Base-by-base conservation (phyloP, 2,888 invertebrate species). In the Clistopyga incitator region DNA sequence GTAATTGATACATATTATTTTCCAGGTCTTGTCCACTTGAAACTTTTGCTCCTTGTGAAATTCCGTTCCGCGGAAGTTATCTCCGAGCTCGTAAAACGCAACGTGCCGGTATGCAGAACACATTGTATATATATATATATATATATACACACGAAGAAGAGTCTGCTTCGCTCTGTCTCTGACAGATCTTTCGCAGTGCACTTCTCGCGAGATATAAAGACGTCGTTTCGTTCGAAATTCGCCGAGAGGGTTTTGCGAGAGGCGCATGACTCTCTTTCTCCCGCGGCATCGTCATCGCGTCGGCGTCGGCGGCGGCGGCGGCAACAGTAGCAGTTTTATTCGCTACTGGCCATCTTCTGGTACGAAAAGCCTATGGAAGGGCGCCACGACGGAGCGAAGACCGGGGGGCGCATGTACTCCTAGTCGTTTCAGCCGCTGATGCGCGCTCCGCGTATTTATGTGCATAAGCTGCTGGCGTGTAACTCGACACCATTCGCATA, bases 391-490 rank as follows among this genome's bases (percentile, higher is more conserved):
- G 64, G 15, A 72, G 74, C 20, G 47, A 54, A 76, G 47, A 65
- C 38, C 38, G 42, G 42, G 45, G 42, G 42, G 68, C 76, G 61
- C 38, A 76, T 52, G 54, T 54, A 50, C 38, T 42, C 34, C 34
- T 25, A 67, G 65, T 38, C 67, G 29, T 72, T 64, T 79, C 75
- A 64, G 70, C 70, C 78, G 70, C 56, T 78, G 61, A 67, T 56
- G 72, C 67, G 68, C 67, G 68, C 75, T 77, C 70, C 85, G 83
- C 82, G 88, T 89, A 90, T 90, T 91, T 90, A 90, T 85, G 86
- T 82, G 82, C 90, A 89, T 90, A 90, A 89, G 90, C 85, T 88
- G 87, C 87, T 87, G 87, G 88, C 86, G 85, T 88, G 91, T 90
- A 91, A 91, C 88, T 88, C 90, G 91, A 91, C 86, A 88, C 87